A percentile compares a stretch with the other conserved stretches of the same genome.
Conservation (phyloP, 2,888 invertebrate species). For the Nesidiocoris tenuis region DNA sequence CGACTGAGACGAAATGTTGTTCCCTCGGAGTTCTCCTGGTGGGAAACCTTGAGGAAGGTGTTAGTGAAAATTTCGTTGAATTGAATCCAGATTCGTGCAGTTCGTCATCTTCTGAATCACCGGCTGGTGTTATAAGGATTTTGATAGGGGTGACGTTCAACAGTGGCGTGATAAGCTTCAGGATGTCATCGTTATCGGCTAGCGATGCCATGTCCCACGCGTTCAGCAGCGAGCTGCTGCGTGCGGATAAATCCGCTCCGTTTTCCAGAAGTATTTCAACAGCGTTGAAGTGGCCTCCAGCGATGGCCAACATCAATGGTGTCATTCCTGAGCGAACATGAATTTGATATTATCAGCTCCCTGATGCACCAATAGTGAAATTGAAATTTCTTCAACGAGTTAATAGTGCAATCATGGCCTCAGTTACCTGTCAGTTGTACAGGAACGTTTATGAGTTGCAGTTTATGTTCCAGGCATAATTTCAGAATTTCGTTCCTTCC, state of each 20-base stretch:
- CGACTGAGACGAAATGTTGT: too few species aligned
- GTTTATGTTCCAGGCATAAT: constrained; percentile 5
- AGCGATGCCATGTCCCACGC: constrained; percentile 25
- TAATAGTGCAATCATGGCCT: too few species aligned
- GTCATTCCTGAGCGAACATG: constrained; percentile 34
- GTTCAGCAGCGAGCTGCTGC: constrained; percentile 18
- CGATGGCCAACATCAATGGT: constrained; percentile 28
- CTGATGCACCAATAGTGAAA: not conserved
- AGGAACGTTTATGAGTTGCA: not conserved
- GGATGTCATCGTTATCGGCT: constrained; percentile 4
- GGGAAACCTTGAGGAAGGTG: not conserved
- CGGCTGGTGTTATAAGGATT: not conserved
- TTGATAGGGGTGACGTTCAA: not conserved
- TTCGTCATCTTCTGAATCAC: not conserved
- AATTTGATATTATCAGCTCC: not conserved
- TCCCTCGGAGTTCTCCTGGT: not conserved
- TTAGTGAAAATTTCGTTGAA: too few species aligned
- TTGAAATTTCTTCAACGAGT: not conserved
- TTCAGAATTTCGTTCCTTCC: constrained; percentile 17
- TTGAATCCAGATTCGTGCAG: too few species aligned
- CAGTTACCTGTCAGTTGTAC: constrained; percentile 25
- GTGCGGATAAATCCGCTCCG: constrained; percentile 1
- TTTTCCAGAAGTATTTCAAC: constrained; percentile 29
- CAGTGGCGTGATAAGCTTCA: constrained; percentile 4
- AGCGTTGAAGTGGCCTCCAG: constrained; percentile 3